A percentile compares a stretch with the other conserved stretches of the same genome.
Evolutionary conservation across 2,113 vertebrate genomes (phyloP).

Genomic region (Phaethornis superciliosus): DNA sequence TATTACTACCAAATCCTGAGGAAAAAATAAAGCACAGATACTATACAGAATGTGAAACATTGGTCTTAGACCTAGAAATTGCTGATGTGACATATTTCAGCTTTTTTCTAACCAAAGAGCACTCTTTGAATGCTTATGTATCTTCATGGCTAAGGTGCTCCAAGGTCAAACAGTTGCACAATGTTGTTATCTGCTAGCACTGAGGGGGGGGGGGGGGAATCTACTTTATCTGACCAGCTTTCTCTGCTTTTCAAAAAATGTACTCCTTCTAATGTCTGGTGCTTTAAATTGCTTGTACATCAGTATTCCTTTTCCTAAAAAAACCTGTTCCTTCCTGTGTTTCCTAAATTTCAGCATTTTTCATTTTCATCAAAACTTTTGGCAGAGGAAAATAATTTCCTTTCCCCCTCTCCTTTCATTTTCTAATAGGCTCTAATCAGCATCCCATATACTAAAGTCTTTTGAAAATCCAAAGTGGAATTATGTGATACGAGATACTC

Average conservation of each 20-base stretch:
- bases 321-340: neutral
- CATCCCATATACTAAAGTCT: neutral
- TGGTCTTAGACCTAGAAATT: neutral
- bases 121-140: neutral
- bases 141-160: neutral
- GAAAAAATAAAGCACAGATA: neutral
- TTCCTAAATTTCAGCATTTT: neutral
- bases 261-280: neutral
- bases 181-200: neutral
- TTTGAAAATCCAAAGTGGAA: slow-evolving; percentile 14
- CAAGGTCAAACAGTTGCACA: neutral
- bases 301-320: neutral
- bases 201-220: fast-evolving
- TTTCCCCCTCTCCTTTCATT: neutral
- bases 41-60: neutral
- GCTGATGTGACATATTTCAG: neutral
- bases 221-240: fast-evolving
- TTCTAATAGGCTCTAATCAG: neutral
- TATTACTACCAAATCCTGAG: neutral
- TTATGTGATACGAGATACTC: neutral
- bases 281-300: neutral
- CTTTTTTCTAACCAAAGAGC: neutral
- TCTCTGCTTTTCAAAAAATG: neutral
- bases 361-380: neutral
- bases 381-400: slow-evolving; percentile 8